Evolutionary conservation across 2,113 vertebrate genomes (phyloP).

Genomic region (Sakesphorus luctuosus): DNA sequence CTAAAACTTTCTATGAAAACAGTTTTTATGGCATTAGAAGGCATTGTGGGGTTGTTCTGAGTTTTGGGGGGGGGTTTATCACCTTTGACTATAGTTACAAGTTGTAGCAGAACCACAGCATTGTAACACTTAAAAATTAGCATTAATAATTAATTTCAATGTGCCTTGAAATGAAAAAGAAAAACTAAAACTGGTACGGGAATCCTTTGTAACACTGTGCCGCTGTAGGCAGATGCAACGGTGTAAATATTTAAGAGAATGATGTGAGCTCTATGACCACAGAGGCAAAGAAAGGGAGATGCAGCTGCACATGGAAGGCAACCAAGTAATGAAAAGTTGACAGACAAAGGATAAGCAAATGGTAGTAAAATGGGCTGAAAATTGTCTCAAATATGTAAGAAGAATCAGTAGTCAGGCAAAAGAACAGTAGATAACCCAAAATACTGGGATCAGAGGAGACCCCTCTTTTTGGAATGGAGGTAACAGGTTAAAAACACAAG

Average conservation of each 20-base stretch:
- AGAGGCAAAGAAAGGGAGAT: background rate
- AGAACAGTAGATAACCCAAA: background rate
- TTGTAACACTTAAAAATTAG: background rate
- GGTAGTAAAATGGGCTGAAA: background rate
- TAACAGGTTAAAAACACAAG: background rate
- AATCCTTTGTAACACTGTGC: background rate
- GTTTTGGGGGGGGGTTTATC: rapidly evolving
- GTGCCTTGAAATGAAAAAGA: background rate
- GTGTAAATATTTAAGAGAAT: background rate
- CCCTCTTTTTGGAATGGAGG: background rate
- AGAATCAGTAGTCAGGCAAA: background rate
- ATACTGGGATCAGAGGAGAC: background rate
- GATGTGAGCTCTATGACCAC: background rate
- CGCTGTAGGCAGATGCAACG: background rate
- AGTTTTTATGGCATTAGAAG: background rate
- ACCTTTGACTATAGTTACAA: background rate
- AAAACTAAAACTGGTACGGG: background rate
- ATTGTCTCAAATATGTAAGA: background rate
- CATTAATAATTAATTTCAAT: background rate
- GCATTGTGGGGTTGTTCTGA: background rate
- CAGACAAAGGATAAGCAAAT: background rate
- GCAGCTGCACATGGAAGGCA: background rate
- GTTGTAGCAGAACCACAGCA: background rate
- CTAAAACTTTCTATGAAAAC: background rate
- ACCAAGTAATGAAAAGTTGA: background rate